Evolutionary conservation across 1,140 invertebrate species (phyloP).

Genomic region (Pantala flavescens): DNA sequence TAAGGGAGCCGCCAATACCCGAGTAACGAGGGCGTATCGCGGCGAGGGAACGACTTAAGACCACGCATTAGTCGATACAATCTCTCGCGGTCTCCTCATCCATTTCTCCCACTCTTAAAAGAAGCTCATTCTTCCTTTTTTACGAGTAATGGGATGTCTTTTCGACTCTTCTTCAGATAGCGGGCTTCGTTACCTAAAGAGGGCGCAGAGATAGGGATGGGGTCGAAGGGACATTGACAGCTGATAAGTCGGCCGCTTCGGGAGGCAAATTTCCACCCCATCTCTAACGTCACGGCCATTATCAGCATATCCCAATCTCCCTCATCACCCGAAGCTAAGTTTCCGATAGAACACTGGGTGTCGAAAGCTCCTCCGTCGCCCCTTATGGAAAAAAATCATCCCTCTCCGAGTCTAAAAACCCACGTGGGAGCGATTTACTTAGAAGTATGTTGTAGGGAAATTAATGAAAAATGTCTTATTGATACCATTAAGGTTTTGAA

Average conservation of each 20-base stretch:
- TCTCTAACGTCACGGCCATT: neutral
- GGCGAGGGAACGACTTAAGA: constrained; percentile 1
- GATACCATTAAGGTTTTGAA: too few species aligned
- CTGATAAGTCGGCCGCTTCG: neutral
- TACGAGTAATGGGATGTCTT: constrained; percentile 2
- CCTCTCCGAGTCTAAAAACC: too few species aligned
- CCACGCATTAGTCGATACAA: neutral
- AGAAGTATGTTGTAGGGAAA: too few species aligned
- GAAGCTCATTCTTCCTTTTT: neutral
- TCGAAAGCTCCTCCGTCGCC: too few species aligned
- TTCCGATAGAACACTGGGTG: neutral
- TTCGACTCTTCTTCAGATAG: neutral
- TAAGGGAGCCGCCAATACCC: neutral
- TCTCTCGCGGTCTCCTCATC: neutral
- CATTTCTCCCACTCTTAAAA: constrained; percentile 1
- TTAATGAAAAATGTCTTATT: too few species aligned
- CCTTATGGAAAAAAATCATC: too few species aligned
- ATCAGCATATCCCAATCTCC: too few species aligned
- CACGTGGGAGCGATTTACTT: too few species aligned
- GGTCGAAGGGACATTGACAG: neutral
- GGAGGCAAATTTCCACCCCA: constrained; percentile 1
- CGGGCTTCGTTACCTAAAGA: constrained; percentile 4
- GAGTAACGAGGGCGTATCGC: neutral
- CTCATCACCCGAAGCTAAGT: neutral
- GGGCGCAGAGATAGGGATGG: neutral